Percentiles rank a stretch among this genome's conserved stretches.
These are phyloP conservation scores for Rhopalosiphum maidis DNA, from an alignment of 1,140 invertebrate genomes.

Conservation along the genomic window DNA sequence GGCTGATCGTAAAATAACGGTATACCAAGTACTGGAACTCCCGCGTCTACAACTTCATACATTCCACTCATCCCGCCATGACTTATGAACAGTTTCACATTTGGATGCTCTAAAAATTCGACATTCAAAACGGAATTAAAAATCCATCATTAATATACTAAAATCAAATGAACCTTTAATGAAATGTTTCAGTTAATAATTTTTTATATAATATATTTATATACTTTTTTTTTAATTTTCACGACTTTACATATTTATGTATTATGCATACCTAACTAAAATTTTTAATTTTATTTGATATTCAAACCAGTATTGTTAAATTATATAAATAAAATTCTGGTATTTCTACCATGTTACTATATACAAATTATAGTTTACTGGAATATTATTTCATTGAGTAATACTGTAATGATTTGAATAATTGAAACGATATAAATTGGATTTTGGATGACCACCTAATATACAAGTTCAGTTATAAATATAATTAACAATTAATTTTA, in stretches of 20 bases:
- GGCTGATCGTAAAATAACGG: slow-evolving; percentile 72
- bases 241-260: too few relatives aligned
- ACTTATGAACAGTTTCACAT: slow-evolving; percentile 73
- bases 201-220: too few relatives aligned
- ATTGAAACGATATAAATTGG: neutral
- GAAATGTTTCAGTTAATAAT: too few relatives aligned
- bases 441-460: too few relatives aligned
- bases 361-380: too few relatives aligned
- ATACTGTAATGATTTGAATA: neutral
- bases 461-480: neutral
- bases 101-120: slow-evolving; percentile 68
- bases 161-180: too few relatives aligned
- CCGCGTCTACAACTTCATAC: slow-evolving; percentile 74
- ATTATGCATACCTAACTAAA: too few relatives aligned
- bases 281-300: too few relatives aligned
- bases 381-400: neutral
- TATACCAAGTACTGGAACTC: slow-evolving; percentile 73
- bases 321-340: too few relatives aligned
- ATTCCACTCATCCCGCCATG: slow-evolving; percentile 75
- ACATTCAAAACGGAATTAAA: neutral
- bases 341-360: too few relatives aligned
- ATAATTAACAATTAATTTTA: neutral
- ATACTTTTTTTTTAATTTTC: too few relatives aligned
- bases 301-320: too few relatives aligned
- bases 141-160: neutral